Percentiles rank a stretch among this genome's conserved stretches.
phyloP scores from a whole-genome alignment of 2,113 vertebrate genomes.

The Siniperca chuatsi region DNA sequence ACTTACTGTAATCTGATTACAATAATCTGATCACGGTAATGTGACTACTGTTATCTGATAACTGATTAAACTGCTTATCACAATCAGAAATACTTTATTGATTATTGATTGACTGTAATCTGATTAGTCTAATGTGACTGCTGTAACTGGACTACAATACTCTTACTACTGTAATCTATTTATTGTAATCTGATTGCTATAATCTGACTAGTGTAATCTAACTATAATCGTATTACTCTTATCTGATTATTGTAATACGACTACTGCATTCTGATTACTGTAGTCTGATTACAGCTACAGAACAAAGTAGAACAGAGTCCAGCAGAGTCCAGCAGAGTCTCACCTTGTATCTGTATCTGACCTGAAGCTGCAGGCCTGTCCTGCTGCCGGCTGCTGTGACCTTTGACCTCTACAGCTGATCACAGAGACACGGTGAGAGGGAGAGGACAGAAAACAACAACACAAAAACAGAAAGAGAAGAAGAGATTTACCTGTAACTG shows the following conservation, averaged over 20 bases:
- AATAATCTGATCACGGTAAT: neutral
- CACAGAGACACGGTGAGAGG: constrained; percentile 45
- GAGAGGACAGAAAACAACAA: neutral
- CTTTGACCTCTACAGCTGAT: constrained; percentile 78
- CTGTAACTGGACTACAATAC: no score
- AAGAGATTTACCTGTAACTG: constrained; percentile 63
- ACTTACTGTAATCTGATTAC: neutral
- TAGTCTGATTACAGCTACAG: neutral
- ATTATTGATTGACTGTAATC: no score
- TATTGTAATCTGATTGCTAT: neutral
- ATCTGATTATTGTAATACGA: neutral
- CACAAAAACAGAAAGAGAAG: constrained; percentile 10
- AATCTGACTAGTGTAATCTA: neutral
- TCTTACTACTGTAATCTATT: no score
- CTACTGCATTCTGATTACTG: neutral
- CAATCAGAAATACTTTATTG: no score
- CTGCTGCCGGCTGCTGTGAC: constrained; percentile 81
- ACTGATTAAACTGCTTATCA: no score
- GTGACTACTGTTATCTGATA: neutral
- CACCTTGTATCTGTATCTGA: constrained; percentile 51
- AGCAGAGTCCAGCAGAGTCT: constrained; percentile 8
- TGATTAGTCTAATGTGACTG: no score
- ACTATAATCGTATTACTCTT: neutral
- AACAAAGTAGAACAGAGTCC: neutral
- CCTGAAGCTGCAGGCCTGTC: constrained; percentile 53